A percentile compares a stretch with the other conserved stretches of the same genome.
phyloP scores from a whole-genome alignment of 2,797 vertebrate species.

The Hirundo rustica region DNA sequence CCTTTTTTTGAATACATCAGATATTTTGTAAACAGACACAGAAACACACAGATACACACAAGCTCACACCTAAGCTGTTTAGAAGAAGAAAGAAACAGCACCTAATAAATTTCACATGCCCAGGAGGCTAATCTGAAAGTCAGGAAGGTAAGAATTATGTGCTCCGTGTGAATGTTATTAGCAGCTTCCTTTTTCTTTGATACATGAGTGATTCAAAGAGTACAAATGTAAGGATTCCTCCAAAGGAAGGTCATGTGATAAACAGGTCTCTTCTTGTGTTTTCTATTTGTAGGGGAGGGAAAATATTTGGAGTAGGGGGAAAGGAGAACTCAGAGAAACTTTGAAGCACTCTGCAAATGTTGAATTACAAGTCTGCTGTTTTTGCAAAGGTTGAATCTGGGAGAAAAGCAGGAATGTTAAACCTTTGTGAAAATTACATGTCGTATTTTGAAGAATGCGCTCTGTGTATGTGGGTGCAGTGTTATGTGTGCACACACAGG shows the following conservation, averaged over 20 bases:
- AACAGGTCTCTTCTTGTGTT: slow-evolving; percentile 49
- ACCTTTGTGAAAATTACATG: background rate
- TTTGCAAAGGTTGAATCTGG: background rate
- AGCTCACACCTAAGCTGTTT: background rate
- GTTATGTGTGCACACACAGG: rapidly evolving
- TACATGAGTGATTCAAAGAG: background rate
- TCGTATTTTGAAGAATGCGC: background rate
- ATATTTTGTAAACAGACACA: background rate
- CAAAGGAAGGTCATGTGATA: slow-evolving; percentile 14
- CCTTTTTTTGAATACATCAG: background rate
- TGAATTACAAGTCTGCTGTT: background rate
- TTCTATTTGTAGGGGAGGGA: background rate
- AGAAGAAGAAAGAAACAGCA: background rate
- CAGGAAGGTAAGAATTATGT: background rate
- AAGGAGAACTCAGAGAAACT: background rate
- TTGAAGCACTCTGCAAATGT: background rate
- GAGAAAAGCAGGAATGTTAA: background rate
- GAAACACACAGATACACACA: background rate
- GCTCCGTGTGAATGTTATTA: background rate
- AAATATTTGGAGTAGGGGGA: background rate
- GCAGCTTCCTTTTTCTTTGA: background rate
- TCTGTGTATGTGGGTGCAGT: background rate
- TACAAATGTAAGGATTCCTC: background rate
- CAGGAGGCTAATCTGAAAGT: background rate
- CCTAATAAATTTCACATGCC: background rate